Evolutionary conservation across 1,140 invertebrate genomes (phyloP), one percentile per base, ranked within the genome.

Genomic region (Cephus cinctus): DNA sequence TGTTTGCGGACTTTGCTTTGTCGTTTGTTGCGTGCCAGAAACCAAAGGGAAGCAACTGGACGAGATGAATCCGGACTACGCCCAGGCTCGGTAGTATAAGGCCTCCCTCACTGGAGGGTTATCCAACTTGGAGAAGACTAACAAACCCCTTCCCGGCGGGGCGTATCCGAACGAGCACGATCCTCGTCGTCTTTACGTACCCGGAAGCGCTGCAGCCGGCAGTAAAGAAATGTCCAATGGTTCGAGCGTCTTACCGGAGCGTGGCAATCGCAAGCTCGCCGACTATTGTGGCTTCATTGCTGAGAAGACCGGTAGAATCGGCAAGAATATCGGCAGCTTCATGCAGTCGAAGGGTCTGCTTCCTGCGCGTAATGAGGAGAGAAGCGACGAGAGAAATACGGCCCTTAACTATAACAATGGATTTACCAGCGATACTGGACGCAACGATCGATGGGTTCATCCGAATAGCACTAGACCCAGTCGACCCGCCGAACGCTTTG

Each of bases 41-140:
- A 96, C 93, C 1, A 93, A 92, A 69, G 92, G 92, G 0, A 83
- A 85, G 38, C 87, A 87, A 58, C 81, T 96, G 45, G 90, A 94
- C 61, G 92, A 95, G 74, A 92, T 95, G 83, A 84, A 88, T 62
- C 81, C 85, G 8, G 82, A 83, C 34, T 84, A 83, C 58, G 80
- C 82, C 0, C 80, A 83, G 22, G 64, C 69, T 32, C 74, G 74
- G 74, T 76, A 76, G 74, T 76, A 76, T 75, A 76, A 75, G 73
- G 74, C 74, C 63, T 75, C 74, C 60, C 59, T 75, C 62, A 75
- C 73, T 40, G 74, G 74, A 57, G 74, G 74, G 56, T 53, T 76
- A 43, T 71, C 70, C 44, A 76, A 75, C 53, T 56, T 75, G 9
- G 73, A 73, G 41, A 76, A 75, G 52, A 58, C 69, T 2, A 73